phyloP scores from a whole-genome alignment of 2,797 vertebrate species.

The Pseudocheirus occidentalis region DNA sequence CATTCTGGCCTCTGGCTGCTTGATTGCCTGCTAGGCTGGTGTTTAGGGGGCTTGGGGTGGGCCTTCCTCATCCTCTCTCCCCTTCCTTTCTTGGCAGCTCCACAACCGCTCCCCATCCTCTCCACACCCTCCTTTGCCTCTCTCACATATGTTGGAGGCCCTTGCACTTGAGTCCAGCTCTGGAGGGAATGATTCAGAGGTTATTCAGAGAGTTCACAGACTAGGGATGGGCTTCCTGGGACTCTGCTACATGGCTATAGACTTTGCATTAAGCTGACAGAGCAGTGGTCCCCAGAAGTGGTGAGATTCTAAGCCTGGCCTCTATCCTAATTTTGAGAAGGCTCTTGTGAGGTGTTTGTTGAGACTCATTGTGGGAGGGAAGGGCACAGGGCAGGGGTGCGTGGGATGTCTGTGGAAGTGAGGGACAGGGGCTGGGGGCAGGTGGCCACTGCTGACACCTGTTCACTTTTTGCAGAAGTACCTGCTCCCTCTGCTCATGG shows the following conservation, averaged over 20 bases:
- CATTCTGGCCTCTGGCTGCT: rapidly evolving
- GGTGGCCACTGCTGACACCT: rapidly evolving
- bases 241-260: not conserved
- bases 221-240: not conserved
- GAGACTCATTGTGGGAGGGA: not conserved
- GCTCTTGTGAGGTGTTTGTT: not conserved
- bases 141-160: not conserved
- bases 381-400: not conserved
- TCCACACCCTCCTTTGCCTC: not conserved
- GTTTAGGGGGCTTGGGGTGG: not conserved
- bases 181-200: not conserved
- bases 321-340: constrained; percentile 9
- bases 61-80: not conserved
- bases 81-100: not conserved
- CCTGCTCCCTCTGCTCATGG: constrained; percentile 97
- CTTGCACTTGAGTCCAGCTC: not conserved
- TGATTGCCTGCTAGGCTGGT: not conserved
- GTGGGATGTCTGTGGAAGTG: rapidly evolving
- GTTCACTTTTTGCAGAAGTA: constrained; percentile 90
- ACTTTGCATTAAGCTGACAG: not conserved
- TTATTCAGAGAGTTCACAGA: not conserved
- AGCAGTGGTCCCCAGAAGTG: not conserved
- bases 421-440: not conserved
- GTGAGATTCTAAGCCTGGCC: too few species aligned
- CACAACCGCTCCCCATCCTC: not conserved